Conservation (phyloP, 2,113 vertebrate species). For the Chlorodrepanis virens region DNA sequence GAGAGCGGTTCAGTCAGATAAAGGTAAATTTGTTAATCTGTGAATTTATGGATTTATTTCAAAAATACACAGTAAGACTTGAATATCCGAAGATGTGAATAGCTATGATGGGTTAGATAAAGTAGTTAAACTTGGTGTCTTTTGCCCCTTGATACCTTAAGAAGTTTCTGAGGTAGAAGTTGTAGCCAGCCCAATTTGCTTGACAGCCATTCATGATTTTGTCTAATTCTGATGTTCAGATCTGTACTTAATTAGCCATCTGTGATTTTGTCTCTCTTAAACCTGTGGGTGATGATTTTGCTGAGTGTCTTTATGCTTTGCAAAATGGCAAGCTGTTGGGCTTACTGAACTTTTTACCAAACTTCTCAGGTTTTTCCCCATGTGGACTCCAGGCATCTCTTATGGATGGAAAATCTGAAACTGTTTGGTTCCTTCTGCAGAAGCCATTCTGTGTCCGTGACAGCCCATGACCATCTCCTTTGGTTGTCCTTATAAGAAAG, state of each 20-base stretch:
- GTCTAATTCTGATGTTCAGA: neutral
- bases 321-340: neutral
- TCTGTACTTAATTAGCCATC: neutral
- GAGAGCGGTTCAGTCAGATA: neutral
- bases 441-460: neutral
- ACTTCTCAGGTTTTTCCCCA: neutral
- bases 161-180: neutral
- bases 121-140: neutral
- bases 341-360: neutral
- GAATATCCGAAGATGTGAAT: neutral
- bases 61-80: neutral
- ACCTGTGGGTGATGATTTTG: neutral
- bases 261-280: neutral
- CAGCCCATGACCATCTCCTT: neutral
- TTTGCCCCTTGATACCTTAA: neutral
- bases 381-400: neutral
- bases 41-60: neutral
- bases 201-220: neutral
- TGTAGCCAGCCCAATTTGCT: neutral
- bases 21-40: neutral
- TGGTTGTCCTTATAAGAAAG: neutral
- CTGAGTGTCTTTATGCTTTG: neutral
- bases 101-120: neutral
- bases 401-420: neutral
- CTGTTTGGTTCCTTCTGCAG: neutral